Base-by-base conservation (phyloP, 2,888 invertebrate genomes). In the Fissipunctia ypsillon region DNA sequence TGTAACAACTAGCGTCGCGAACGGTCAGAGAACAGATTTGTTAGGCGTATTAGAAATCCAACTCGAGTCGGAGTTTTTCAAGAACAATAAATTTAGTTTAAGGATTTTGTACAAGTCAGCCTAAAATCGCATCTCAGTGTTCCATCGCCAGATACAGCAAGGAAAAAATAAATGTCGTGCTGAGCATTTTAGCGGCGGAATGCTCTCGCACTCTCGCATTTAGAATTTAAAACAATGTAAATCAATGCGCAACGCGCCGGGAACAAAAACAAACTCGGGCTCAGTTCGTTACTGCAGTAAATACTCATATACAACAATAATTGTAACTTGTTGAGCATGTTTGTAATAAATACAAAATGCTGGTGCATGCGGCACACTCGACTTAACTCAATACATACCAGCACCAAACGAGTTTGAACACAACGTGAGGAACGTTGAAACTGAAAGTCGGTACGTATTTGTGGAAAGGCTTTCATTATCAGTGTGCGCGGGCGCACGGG, bases 381-480 rank as follows among this genome's bases (percentile, higher is more conserved):
- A 80, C 65, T 70, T 54, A 54, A 80, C 71, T 65, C n/a, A 56
- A 68, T 45, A 56, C 79, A 80, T 80, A 41, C 69, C 72, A 35
- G 69, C 60, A 61, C 31, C 48, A 73, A 86, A 80, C 85, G 45
- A 64, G 79, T 83, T 78, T 56, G 50, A 63, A 38, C 48, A 57
- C 64, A 54, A 61, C 80, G 66, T 59, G 68, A 78, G 68, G 63
- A 38, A 9, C 7, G 69, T 65, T 41, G 87, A 87, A 87, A 87
- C 69, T 72, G 83, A 87, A 77, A 85, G 87, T 87, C 57, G n/a
- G 25, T 64, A 69, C 67, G 52, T 72, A 72, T n/a, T n/a, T 57
- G 68, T 74, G 63, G 81, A 78, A 81, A 84, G 75, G 76, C 85
- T 87, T 85, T 87, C 84, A 57, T 76, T 83, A 72, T 61, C 76